Evolutionary conservation across 1,140 invertebrate species (phyloP).

Genomic region (Prorops nasuta): DNA sequence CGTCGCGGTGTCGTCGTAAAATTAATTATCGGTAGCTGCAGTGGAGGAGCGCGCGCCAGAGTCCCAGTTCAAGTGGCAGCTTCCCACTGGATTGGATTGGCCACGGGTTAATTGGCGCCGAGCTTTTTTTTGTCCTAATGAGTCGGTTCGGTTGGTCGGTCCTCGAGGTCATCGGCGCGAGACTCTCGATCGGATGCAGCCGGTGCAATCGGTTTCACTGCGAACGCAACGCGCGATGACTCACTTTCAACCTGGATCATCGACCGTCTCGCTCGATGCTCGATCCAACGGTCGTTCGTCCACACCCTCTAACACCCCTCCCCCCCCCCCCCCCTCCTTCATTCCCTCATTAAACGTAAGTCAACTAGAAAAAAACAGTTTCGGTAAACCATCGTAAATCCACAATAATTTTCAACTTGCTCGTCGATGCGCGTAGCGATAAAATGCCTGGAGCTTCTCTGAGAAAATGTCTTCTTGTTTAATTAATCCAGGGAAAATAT

Average conservation of each 20-base stretch:
- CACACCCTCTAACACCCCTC: too few species aligned
- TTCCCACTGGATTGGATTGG: not conserved
- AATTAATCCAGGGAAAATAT: too few species aligned
- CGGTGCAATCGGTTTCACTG: not conserved
- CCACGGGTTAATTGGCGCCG: not conserved
- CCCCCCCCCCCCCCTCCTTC: too few species aligned
- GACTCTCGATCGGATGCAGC: too few species aligned
- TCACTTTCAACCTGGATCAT: slow-evolving; percentile 25
- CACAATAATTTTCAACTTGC: not conserved
- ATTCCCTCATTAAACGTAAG: too few species aligned
- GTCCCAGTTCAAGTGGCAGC: too few species aligned
- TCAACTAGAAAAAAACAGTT: not conserved
- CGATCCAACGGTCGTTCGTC: slow-evolving; percentile 14
- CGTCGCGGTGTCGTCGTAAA: slow-evolving; percentile 4
- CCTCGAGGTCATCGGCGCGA: not conserved
- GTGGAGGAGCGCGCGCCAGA: not conserved
- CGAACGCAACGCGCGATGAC: slow-evolving; percentile 9
- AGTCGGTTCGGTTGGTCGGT: not conserved
- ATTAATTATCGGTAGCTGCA: slow-evolving; percentile 9
- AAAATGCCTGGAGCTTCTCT: too few species aligned
- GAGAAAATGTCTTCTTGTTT: too few species aligned
- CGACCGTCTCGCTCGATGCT: slow-evolving; percentile 22
- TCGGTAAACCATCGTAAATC: not conserved
- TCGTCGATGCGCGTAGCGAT: not conserved
- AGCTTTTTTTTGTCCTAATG: slow-evolving; percentile 2